Evolutionary conservation across 2,113 vertebrate species (phyloP).

Genomic region (Saccopteryx leptura): DNA sequence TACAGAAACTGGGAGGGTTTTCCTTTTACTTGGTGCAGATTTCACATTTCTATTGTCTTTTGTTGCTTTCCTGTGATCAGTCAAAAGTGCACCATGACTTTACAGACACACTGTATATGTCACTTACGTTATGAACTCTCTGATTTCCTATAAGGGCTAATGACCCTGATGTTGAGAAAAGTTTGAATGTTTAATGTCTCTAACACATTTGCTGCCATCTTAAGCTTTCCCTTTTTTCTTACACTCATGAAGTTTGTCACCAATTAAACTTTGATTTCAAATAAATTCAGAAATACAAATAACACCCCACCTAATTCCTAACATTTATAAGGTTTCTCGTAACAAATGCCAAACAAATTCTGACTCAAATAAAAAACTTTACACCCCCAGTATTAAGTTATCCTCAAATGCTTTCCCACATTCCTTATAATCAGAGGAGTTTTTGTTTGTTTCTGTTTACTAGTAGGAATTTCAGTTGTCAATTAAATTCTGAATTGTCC

Average conservation of each 20-base stretch:
- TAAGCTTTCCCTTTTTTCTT: background rate
- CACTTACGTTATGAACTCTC: background rate
- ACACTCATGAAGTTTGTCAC: background rate
- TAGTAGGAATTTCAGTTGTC: background rate
- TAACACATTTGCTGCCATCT: background rate
- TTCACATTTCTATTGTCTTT: too few species aligned
- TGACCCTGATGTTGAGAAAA: background rate
- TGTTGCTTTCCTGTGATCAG: too few species aligned
- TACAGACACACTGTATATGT: background rate
- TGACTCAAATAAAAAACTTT: background rate
- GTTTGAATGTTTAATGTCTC: background rate
- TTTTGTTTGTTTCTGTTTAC: background rate
- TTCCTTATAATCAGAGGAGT: background rate
- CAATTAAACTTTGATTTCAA: background rate
- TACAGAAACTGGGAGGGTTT: too few species aligned
- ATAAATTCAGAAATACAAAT: constrained; percentile 46
- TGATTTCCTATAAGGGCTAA: background rate
- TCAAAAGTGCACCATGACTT: too few species aligned
- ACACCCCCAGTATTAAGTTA: background rate
- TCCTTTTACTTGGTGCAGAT: too few species aligned
- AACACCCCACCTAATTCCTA: background rate
- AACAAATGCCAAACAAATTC: background rate
- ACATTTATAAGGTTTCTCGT: background rate
- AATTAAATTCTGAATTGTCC: constrained; percentile 12
- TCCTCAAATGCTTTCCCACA: background rate